These are phyloP conservation scores for Labroides dimidiatus DNA, from an alignment of 2,797 vertebrate genomes.

Conservation along the genomic window DNA sequence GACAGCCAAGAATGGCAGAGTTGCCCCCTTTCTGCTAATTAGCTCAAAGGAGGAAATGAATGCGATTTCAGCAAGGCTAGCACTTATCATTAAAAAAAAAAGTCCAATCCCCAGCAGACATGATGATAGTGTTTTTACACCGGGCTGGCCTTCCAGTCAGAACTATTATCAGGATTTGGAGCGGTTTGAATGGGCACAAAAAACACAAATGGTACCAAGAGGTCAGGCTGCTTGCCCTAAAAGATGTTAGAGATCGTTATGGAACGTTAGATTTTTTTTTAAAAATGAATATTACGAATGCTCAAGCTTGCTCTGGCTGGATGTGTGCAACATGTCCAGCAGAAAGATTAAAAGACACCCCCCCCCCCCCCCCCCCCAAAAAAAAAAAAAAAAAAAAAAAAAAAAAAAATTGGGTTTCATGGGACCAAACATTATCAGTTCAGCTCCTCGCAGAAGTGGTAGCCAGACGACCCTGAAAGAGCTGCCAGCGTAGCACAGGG, in stretches of 20 bases:
- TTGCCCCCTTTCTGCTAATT: slow-evolving; percentile 88
- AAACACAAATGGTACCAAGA: slow-evolving; percentile 48
- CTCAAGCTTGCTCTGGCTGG: slow-evolving; percentile 30
- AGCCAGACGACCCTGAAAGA: slow-evolving; percentile 74
- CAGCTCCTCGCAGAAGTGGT: slow-evolving; percentile 62
- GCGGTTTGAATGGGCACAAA: slow-evolving; percentile 55
- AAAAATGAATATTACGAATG: slow-evolving; percentile 35
- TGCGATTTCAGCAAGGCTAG: slow-evolving; percentile 83
- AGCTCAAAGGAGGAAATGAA: slow-evolving; percentile 87
- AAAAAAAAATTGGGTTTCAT: slow-evolving; percentile 60
- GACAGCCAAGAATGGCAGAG: slow-evolving; percentile 86
- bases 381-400: slow-evolving; percentile 47
- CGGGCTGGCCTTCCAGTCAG: slow-evolving; percentile 62
- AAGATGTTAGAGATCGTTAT: slow-evolving; percentile 52
- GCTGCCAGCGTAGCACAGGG: slow-evolving; percentile 64
- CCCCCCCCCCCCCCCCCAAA: too few relatives aligned
- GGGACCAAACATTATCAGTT: slow-evolving; percentile 68
- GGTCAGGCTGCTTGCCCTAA: slow-evolving; percentile 38
- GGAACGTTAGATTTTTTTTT: slow-evolving; percentile 54
- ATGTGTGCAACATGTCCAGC: slow-evolving; percentile 54
- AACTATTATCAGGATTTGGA: slow-evolving; percentile 67
- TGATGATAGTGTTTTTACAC: slow-evolving; percentile 74
- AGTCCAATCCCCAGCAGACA: slow-evolving; percentile 76
- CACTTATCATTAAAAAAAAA: slow-evolving; percentile 77
- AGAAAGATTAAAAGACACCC: slow-evolving; percentile 62